Conservation (phyloP, 2,113 vertebrate species). For the Percina caprodes region DNA sequence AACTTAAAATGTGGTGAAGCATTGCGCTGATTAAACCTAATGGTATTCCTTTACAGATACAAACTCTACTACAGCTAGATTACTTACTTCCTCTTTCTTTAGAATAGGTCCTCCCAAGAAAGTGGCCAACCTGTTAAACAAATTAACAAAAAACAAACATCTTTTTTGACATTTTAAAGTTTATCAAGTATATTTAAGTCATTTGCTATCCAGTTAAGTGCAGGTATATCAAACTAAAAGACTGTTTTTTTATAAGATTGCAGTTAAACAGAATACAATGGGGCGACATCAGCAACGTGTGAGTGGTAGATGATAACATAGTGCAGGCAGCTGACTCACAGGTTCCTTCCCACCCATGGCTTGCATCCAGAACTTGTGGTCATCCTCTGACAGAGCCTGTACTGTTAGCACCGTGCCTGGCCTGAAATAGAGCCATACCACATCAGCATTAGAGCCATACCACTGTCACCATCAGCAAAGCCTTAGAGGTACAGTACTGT, state of each 20-base stretch:
- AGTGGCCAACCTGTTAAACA: conserved; percentile 80
- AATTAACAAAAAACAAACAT: neutral
- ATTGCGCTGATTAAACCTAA: neutral
- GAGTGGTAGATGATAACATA: conserved; percentile 53
- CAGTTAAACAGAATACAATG: conserved; percentile 15
- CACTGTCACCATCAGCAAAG: neutral
- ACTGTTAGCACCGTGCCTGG: conserved; percentile 90
- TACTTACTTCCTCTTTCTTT: conserved; percentile 93
- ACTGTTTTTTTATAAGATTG: neutral
- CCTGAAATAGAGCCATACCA: conserved; percentile 76
- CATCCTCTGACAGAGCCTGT: conserved; percentile 94
- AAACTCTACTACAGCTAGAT: neutral
- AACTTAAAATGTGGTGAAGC: neutral
- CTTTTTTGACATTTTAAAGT: neutral
- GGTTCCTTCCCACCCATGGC: conserved; percentile 96
- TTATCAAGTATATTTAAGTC: neutral
- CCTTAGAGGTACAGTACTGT: neutral
- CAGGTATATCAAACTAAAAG: neutral
- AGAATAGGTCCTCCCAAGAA: conserved; percentile 84
- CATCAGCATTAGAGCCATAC: conserved; percentile 26
- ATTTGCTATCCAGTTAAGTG: neutral
- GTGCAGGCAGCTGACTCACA: conserved; percentile 83
- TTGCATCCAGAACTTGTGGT: conserved; percentile 94
- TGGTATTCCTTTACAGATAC: neutral
- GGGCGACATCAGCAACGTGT: neutral